Evolutionary conservation across 2,888 invertebrate genomes (phyloP), one percentile per base, ranked within the genome.

Genomic region (Linnaemya vulpina): DNA sequence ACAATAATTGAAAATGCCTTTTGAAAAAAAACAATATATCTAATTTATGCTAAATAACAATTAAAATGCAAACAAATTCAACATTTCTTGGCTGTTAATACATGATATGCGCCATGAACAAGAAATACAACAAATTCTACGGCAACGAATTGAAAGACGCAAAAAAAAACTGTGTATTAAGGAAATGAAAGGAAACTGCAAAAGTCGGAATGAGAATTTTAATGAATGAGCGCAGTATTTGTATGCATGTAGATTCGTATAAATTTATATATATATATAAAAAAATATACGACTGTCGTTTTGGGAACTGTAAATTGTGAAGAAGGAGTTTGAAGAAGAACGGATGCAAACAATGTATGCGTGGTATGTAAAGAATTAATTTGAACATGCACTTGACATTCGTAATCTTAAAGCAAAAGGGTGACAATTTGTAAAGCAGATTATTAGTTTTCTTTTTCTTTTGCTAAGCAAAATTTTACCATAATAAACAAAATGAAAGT

Each of bases 41-140:
- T 84, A 84, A 84, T 84, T 84, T 84, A 84, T 84, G 84, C 81
- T 81, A 84, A 84, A 84, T 81, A 81, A 84, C 81, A 84, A 84
- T 84, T 84, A 84, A 84, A 81, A 84, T 84, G 84, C 84, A 81
- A 73, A 77, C 2, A 73, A 84, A 84, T 73, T 81, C 81, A 84
- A 84, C 74, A 81, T 55, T 84, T 77, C 83, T 77, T 77, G 68
- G 75, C 75, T 77, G 84, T 68, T 81, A 84, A 81, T 74, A 81
- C 74, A 77, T 84, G 84, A 81, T 68, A 81, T 75, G 75, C 75
- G 74, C 73, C 79, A 55, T 15, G 73, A 63, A 58, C 55, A 70
- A 75, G 74, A 58, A 35, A 40, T 38, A 22, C 40, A 70, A 55
- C 20, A 75, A 81, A 53, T 62, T 62, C 35, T 49, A 55, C 73